These are phyloP conservation scores for Urocynchramus pylzowi DNA, from an alignment of 2,113 vertebrate genomes.

Conservation along the genomic window DNA sequence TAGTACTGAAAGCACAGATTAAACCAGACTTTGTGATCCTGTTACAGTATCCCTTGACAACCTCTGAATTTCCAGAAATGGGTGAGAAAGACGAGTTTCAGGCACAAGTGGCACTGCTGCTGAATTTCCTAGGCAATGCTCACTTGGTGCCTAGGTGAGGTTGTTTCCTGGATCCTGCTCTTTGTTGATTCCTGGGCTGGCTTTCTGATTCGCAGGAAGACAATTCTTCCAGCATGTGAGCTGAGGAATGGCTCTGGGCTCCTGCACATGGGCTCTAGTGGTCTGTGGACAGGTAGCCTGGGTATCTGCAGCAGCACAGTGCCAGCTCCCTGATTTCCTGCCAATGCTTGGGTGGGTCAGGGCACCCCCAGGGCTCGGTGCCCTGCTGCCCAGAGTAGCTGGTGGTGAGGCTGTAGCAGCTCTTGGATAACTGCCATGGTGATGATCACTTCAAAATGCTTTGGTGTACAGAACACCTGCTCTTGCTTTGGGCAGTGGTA, in stretches of 20 bases:
- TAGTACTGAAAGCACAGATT: not conserved
- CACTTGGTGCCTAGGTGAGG: not conserved
- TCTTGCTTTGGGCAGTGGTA: not conserved
- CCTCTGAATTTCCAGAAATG: not conserved
- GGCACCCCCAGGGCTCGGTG: not conserved
- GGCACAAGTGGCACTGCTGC: fast-evolving
- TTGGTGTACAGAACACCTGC: not conserved
- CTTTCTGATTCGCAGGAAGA: not conserved
- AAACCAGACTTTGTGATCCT: not conserved
- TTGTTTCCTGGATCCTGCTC: not conserved
- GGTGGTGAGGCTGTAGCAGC: not conserved
- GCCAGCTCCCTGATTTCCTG: not conserved
- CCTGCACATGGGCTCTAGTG: not conserved
- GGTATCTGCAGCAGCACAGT: not conserved
- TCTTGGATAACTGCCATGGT: not conserved
- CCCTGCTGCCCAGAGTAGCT: not conserved
- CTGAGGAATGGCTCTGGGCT: not conserved
- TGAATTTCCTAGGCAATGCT: not conserved
- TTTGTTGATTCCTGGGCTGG: fast-evolving
- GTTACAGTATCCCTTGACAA: not conserved
- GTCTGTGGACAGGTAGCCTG: not conserved
- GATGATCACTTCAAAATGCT: not conserved
- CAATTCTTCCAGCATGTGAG: not conserved
- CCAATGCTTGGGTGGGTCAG: fast-evolving
- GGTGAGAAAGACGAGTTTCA: not conserved